Conservation (phyloP, 2,888 invertebrate genomes). For the Agrenia bidenticulata region DNA sequence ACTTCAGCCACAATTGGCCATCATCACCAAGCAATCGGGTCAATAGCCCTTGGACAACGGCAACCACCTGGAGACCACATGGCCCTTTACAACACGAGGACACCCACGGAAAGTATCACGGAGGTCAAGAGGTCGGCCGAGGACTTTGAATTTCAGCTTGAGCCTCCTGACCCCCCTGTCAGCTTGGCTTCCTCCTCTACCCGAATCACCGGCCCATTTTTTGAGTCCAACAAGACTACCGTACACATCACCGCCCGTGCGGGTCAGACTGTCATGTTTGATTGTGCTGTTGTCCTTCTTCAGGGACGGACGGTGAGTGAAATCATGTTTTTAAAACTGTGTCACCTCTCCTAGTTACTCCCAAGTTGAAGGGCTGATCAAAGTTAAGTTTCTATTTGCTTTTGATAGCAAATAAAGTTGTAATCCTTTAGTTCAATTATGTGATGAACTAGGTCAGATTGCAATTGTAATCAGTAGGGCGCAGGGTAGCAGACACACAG, state of each 20-base stretch:
- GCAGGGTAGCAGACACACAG: too few species aligned
- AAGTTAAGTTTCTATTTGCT: too few species aligned
- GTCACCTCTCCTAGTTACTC: too few species aligned
- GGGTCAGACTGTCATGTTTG: slow-evolving; percentile 62
- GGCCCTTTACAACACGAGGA: too few species aligned
- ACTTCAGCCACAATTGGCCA: slow-evolving; percentile 5
- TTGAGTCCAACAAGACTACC: slow-evolving; percentile 63
- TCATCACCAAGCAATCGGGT: slow-evolving; percentile 4
- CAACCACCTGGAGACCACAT: too few species aligned
- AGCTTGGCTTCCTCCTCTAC: slow-evolving; percentile 31
- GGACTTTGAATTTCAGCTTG: slow-evolving; percentile 20
- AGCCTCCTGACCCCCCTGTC: slow-evolving; percentile 26
- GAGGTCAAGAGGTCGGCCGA: slow-evolving; percentile 17
- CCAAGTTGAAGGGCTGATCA: too few species aligned
- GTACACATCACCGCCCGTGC: slow-evolving; percentile 63
- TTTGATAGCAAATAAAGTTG: too few species aligned
- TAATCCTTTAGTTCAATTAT: too few species aligned
- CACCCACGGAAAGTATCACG: neutral
- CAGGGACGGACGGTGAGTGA: slow-evolving; percentile 64
- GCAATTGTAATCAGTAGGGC: too few species aligned
- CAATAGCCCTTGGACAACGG: neutral
- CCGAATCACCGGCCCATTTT: slow-evolving; percentile 59
- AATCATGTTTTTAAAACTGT: too few species aligned
- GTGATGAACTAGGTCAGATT: too few species aligned
- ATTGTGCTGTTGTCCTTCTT: slow-evolving; percentile 65